A percentile compares a stretch with the other conserved stretches of the same genome.
phyloP scores from a whole-genome alignment of 1,140 invertebrate genomes.

The Proctacanthus coquilletti region DNA sequence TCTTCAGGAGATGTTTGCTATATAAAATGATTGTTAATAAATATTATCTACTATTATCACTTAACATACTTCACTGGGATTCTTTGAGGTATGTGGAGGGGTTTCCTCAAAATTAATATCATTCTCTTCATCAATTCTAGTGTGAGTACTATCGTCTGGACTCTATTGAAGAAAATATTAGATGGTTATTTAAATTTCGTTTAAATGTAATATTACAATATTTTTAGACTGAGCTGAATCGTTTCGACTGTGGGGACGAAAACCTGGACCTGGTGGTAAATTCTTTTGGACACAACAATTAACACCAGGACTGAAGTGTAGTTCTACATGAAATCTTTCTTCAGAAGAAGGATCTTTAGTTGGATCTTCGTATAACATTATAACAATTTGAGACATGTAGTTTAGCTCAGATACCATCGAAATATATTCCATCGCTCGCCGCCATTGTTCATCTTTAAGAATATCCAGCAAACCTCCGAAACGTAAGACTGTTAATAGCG shows the following conservation, averaged over 20 bases:
- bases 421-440: conserved; percentile 94
- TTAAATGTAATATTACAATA: conserved; percentile 24
- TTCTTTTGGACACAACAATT: conserved; percentile 93
- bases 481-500: conserved; percentile 84
- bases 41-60: no score
- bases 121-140: conserved; percentile 52
- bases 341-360: conserved; percentile 84
- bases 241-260: conserved; percentile 77
- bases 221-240: conserved; percentile 44
- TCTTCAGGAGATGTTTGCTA: conserved; percentile 3
- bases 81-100: conserved; percentile 11
- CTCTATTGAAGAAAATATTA: conserved; percentile 7
- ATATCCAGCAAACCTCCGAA: conserved; percentile 87
- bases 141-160: conserved; percentile 31
- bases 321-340: conserved; percentile 88
- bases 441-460: conserved; percentile 91
- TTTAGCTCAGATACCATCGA: conserved; percentile 95
- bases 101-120: conserved; percentile 24
- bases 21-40: no score
- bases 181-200: not conserved
- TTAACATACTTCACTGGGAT: not conserved
- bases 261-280: conserved; percentile 81
- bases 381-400: conserved; percentile 98
- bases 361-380: conserved; percentile 99
- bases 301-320: conserved; percentile 95